Percentiles rank a stretch among this genome's conserved stretches.
These are phyloP conservation scores for Xerus rutilus DNA, from an alignment of 2,797 vertebrate genomes.

Conservation along the genomic window DNA sequence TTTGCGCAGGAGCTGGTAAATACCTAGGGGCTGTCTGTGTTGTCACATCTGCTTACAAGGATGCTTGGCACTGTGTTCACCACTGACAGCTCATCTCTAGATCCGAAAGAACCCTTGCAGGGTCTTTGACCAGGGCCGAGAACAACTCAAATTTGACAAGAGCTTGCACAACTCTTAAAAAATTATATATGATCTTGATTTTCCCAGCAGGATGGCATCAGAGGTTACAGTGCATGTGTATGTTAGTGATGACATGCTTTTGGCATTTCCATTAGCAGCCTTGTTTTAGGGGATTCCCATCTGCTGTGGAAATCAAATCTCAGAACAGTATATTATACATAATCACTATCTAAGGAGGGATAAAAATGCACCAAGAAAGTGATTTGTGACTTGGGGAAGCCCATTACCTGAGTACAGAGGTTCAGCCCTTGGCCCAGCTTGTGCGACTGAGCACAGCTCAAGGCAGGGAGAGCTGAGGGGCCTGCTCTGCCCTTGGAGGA, in stretches of 20 bases:
- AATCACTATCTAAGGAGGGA: background rate
- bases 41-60: background rate
- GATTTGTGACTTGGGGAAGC: background rate
- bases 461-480: background rate
- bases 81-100: background rate
- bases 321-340: background rate
- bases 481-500: background rate
- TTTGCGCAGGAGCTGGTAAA: background rate
- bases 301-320: background rate
- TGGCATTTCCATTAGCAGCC: background rate
- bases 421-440: background rate
- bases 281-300: background rate
- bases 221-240: background rate
- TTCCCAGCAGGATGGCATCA: background rate
- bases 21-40: background rate
- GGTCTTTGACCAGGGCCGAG: background rate
- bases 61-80: background rate
- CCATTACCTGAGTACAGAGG: fast-evolving
- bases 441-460: background rate
- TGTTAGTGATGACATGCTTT: background rate
- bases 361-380: background rate
- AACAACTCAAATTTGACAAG: conserved; percentile 1
- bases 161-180: conserved; percentile 13
- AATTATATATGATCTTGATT: background rate
- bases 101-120: background rate